Evolutionary conservation across 2,888 invertebrate species (phyloP), one percentile per base, ranked within the genome.

Genomic region (Cecidostiba fungosa): DNA sequence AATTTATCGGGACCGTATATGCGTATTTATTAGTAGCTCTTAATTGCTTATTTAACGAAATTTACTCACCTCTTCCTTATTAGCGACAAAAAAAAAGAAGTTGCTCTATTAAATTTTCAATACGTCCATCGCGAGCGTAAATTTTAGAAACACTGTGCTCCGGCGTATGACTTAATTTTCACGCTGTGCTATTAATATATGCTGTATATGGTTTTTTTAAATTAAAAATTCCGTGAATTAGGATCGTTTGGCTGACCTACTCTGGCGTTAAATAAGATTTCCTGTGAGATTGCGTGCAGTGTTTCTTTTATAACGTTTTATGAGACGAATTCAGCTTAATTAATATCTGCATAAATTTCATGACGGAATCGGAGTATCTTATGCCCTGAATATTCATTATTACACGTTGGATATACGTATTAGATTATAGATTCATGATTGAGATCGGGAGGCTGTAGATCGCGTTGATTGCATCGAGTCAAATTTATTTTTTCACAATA

Each of bases 31-130:
- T 36, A 66, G 26, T 14, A 16, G 39, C 16, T 2, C 43, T 66
- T 80, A 80, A 80, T 80, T 72, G 72, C 50, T 70, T 39, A 50
- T 80, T 80, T 50, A 54, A 32, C 19, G 36, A 72, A 72, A 72
- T 79, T 69, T 79, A 69, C 47, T 70, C 69, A 62, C 43, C 39
- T n/a, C 69, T 79, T 79, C 78, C 78, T 79, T 79, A n/a, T 70
- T 62, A 10, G 66, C 12, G 47, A n/a, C n/a, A 43, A 66, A 47
- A 79, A 76, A 14, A 43, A 66, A 47, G 47, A 76, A 23, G 32
- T 6, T 3, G 12, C 19, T 39, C 62, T 39, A 62, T 32, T 76
- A n/a, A 77, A 36, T n/a, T 62, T 62, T 39, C 32, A 54, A 32
- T 39, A n/a, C 59, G 39, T n/a, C n/a, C 4, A 1, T 32, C 8